phyloP scores from a whole-genome alignment of 2,888 invertebrate species.

The Chelonus formosanus region DNA sequence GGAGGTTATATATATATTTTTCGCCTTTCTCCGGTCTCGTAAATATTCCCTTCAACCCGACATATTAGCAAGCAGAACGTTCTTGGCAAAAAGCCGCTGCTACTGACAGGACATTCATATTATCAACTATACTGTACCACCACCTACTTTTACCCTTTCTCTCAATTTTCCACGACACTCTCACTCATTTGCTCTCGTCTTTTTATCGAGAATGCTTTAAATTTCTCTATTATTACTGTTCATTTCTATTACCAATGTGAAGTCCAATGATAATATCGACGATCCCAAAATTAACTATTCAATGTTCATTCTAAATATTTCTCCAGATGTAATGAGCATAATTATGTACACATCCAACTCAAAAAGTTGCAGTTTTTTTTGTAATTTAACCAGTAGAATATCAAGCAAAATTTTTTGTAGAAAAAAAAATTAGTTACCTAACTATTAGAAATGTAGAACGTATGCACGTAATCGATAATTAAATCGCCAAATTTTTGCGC shows the following conservation, averaged over 20 bases:
- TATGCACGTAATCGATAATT: no score
- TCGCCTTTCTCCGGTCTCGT: constrained; percentile 50
- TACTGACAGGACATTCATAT: constrained; percentile 63
- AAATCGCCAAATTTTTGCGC: no score
- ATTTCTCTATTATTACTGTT: not conserved
- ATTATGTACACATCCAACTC: no score
- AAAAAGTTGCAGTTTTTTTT: no score
- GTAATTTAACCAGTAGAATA: no score
- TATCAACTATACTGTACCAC: constrained; percentile 41
- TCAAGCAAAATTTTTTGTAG: no score
- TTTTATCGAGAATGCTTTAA: not conserved
- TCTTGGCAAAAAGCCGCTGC: constrained; percentile 63
- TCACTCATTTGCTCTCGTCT: not conserved
- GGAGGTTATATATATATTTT: constrained; percentile 26
- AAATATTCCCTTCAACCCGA: constrained; percentile 59
- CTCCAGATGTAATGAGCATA: no score
- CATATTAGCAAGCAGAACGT: constrained; percentile 58
- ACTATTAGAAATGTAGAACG: no score
- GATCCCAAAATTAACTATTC: no score
- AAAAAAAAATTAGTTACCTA: no score
- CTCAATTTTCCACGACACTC: constrained; percentile 5
- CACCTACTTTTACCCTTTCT: constrained; percentile 7
- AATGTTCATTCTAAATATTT: no score
- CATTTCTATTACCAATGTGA: not conserved
- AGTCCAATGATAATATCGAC: no score